Percentiles rank a stretch among this genome's conserved stretches.
phyloP scores from a whole-genome alignment of 2,797 vertebrate genomes.

The Diplodus sargus region DNA sequence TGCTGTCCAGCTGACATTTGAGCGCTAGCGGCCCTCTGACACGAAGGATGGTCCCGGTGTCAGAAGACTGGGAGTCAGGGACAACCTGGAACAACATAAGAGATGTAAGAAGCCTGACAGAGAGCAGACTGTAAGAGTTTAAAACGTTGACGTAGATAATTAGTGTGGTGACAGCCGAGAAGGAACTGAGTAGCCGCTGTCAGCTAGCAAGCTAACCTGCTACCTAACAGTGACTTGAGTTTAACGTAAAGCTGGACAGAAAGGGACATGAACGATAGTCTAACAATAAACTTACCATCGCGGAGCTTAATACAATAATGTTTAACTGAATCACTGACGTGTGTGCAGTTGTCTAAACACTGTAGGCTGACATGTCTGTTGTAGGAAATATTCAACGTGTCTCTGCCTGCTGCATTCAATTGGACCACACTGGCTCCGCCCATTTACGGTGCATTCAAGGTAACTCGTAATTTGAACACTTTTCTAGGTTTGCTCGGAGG shows the following conservation, averaged over 20 bases:
- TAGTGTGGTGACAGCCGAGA: background rate
- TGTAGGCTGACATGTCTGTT: conserved; percentile 66
- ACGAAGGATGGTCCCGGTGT: conserved; percentile 84
- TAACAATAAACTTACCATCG: conserved; percentile 62
- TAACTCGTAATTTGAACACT: conserved; percentile 1
- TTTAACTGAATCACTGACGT: background rate
- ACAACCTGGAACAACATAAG: conserved; percentile 68
- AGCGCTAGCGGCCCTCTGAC: conserved; percentile 90
- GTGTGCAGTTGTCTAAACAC: background rate
- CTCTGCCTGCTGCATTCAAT: conserved; percentile 50
- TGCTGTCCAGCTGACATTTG: conserved; percentile 88
- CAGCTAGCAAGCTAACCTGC: background rate
- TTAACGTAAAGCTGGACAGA: background rate
- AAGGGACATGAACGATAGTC: accelerated
- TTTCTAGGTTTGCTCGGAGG: accelerated
- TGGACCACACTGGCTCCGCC: conserved; percentile 62
- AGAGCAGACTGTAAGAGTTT: background rate
- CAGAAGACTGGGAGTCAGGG: conserved; percentile 70
- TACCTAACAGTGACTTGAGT: too few relatives aligned
- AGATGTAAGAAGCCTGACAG: background rate
- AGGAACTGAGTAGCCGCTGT: background rate
- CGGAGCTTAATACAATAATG: background rate
- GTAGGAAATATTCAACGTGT: conserved; percentile 66
- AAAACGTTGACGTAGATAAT: background rate
- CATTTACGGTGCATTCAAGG: conserved; percentile 39